Percentiles rank a stretch among this genome's conserved stretches.
Conservation (phyloP, 2,888 invertebrate genomes). For the Ceraclea dissimilis region DNA sequence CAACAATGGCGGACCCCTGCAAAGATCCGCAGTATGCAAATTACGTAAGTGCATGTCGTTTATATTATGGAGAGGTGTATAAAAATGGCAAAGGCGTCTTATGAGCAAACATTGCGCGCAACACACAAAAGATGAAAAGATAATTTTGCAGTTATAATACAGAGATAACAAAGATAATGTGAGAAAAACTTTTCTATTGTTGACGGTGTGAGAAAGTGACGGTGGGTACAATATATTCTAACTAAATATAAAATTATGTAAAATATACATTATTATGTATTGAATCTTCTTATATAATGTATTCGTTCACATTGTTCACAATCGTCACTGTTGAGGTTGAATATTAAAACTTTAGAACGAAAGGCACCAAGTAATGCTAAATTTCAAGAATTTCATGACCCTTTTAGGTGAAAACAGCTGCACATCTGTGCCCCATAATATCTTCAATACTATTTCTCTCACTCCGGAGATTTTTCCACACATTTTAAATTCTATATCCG, state of each 20-base stretch:
- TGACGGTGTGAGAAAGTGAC: conserved; percentile 19
- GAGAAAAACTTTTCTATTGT: conserved; percentile 24
- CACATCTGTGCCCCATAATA: too few species aligned
- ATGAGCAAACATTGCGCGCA: conserved; percentile 20
- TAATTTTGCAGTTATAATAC: conserved; percentile 23
- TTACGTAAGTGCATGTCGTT: conserved; percentile 12
- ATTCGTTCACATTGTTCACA: conserved; percentile 6
- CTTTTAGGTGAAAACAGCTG: too few species aligned
- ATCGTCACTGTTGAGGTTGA: too few species aligned
- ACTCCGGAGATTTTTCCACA: too few species aligned
- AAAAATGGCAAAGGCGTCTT: conserved; percentile 19
- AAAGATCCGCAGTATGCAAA: conserved; percentile 18
- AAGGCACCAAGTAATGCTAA: too few species aligned
- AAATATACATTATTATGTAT: too few species aligned
- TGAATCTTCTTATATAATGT: too few species aligned
- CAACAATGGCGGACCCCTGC: background rate
- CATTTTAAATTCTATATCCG: too few species aligned
- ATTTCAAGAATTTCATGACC: too few species aligned
- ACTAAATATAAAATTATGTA: background rate
- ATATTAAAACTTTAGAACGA: too few species aligned
- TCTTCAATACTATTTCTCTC: too few species aligned
- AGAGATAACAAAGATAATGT: conserved; percentile 26
- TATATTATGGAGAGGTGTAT: conserved; percentile 3
- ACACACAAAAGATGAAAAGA: conserved; percentile 21
- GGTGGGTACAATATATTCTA: background rate